These are phyloP conservation scores for Pseudorectes ferrugineus DNA, from an alignment of 2,113 vertebrate genomes.

Conservation along the genomic window DNA sequence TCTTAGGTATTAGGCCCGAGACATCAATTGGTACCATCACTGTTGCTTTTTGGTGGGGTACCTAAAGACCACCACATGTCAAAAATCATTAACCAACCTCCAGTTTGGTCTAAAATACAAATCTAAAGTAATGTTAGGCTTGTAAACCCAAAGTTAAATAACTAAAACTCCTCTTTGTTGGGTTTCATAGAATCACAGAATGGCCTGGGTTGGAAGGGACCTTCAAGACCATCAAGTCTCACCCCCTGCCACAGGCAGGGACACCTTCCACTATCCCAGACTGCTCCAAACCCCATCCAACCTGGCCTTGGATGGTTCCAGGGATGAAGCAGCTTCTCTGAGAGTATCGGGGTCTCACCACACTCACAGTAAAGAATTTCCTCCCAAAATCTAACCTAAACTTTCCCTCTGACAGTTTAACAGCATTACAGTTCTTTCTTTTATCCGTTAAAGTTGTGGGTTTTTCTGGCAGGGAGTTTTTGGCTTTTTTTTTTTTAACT, in stretches of 20 bases:
- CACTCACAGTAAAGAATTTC: neutral
- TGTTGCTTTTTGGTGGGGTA: neutral
- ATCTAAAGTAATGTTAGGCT: neutral
- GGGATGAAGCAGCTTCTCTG: neutral
- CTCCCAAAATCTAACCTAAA: neutral
- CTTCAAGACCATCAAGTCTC: fast-evolving
- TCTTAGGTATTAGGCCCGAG: neutral
- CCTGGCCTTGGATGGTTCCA: neutral
- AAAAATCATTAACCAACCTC: neutral
- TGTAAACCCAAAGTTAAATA: neutral
- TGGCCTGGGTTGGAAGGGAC: neutral
- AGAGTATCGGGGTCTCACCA: neutral
- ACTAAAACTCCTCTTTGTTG: neutral
- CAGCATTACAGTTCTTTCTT: neutral
- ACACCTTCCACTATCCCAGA: neutral
- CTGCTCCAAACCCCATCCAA: fast-evolving
- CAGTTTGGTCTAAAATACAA: neutral
- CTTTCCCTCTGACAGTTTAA: neutral
- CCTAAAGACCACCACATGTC: neutral
- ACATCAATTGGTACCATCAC: neutral
- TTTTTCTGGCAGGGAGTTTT: neutral
- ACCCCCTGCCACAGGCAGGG: neutral
- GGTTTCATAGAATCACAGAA: neutral
- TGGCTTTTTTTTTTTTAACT: neutral
- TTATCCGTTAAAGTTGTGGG: neutral